A percentile compares a stretch with the other conserved stretches of the same genome.
phyloP scores from a whole-genome alignment of 2,888 invertebrate species.

The Cybosia mesomella region DNA sequence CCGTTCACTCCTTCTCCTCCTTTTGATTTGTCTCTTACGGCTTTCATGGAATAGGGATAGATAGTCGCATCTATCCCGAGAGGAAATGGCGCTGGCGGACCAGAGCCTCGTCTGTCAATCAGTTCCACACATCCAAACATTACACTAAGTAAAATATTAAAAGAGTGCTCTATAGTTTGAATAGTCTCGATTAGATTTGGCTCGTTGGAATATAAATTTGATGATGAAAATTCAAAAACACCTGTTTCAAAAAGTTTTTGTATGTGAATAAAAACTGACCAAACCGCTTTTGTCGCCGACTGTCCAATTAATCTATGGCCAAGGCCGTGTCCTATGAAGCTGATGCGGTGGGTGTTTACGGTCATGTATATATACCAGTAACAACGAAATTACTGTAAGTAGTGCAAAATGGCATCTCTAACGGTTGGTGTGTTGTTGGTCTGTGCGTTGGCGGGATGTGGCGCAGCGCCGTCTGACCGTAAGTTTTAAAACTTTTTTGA shows the following conservation, averaged over 20 bases:
- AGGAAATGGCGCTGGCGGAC: too few species aligned
- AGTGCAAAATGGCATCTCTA: slow-evolving; percentile 69
- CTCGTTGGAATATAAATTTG: too few species aligned
- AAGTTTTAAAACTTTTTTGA: slow-evolving; percentile 55
- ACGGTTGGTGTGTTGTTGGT: slow-evolving; percentile 62
- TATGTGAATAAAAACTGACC: neutral
- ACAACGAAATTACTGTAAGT: slow-evolving; percentile 65
- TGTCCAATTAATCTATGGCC: slow-evolving; percentile 67
- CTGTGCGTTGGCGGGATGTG: slow-evolving; percentile 58
- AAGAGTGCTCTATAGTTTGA: too few species aligned
- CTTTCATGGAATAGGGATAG: too few species aligned
- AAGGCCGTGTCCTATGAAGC: slow-evolving; percentile 73
- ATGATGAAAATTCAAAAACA: neutral
- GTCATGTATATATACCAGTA: slow-evolving; percentile 79
- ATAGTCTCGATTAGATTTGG: neutral
- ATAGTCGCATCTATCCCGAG: too few species aligned
- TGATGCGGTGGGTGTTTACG: slow-evolving; percentile 78
- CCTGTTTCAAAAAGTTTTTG: neutral
- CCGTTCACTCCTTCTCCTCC: too few species aligned
- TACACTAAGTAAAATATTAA: too few species aligned
- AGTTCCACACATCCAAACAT: too few species aligned
- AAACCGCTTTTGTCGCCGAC: slow-evolving; percentile 5
- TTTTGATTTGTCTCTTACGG: too few species aligned
- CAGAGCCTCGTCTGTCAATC: too few species aligned
- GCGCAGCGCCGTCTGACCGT: slow-evolving; percentile 75